These are phyloP conservation scores for Halichondria panicea DNA, from an alignment of 37 sponge, comb jelly and placozoan genomes.

Conservation along the genomic window DNA sequence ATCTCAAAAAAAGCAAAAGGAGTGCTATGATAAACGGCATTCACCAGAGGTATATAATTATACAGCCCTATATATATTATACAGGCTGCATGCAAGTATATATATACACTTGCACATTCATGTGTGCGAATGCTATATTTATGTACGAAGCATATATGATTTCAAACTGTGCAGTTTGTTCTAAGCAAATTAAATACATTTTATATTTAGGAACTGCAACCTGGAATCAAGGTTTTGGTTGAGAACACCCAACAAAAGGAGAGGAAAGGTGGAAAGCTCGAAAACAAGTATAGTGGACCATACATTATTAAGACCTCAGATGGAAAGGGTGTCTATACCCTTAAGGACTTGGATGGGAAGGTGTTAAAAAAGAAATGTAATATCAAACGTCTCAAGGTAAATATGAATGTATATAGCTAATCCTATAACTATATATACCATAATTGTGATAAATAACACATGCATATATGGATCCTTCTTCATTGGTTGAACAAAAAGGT, in stretches of 20 bases:
- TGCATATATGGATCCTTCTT: too few species aligned
- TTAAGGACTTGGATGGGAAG: background rate
- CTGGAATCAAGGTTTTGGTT: slow-evolving; percentile 18
- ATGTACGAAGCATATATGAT: slow-evolving; percentile 1
- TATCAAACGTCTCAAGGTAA: too few species aligned
- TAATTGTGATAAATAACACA: too few species aligned
- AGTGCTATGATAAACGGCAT: slow-evolving; percentile 1
- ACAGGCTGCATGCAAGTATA: too few species aligned
- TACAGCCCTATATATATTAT: background rate
- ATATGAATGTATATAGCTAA: too few species aligned
- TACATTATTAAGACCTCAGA: slow-evolving; percentile 1
- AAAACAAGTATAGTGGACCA: slow-evolving; percentile 10
- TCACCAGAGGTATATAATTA: background rate
- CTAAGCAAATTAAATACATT: too few species aligned
- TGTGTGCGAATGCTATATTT: too few species aligned
- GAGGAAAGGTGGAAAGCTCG: slow-evolving; percentile 31
- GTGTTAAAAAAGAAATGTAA: slow-evolving; percentile 1
- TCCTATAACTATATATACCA: too few species aligned
- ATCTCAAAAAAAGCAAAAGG: slow-evolving; percentile 17
- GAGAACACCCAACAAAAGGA: slow-evolving; percentile 22
- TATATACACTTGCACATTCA: too few species aligned
- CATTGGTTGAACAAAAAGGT: too few species aligned
- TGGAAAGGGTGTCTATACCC: slow-evolving; percentile 19
- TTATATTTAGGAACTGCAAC: background rate
- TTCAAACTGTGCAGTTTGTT: background rate